These are phyloP conservation scores for Habrosyne pyritoides DNA, from an alignment of 2,888 invertebrate genomes.

Conservation along the genomic window DNA sequence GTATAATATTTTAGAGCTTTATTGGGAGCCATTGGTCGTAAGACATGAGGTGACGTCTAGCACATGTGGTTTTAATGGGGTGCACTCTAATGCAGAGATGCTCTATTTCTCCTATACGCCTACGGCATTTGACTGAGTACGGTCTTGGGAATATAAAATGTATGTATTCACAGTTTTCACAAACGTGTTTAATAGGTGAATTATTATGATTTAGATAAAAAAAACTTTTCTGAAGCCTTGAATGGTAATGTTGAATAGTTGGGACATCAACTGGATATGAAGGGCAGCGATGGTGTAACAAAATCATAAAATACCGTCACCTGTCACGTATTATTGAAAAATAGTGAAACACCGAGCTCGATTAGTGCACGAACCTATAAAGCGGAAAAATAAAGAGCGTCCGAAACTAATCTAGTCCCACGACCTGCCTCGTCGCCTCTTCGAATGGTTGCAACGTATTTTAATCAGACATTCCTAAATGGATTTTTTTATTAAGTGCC, in stretches of 20 bases:
- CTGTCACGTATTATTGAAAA: conserved; percentile 42
- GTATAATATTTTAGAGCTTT: too few species aligned
- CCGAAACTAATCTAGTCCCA: conserved; percentile 76
- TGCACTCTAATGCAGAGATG: conserved; percentile 72
- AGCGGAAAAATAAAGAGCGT: conserved; percentile 62
- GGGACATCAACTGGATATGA: background rate
- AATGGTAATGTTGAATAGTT: background rate
- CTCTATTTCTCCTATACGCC: conserved; percentile 56
- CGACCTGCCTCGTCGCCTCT: conserved; percentile 51
- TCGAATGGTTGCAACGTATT: conserved; percentile 57
- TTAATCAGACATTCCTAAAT: conserved; percentile 77
- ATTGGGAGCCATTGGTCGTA: conserved; percentile 46
- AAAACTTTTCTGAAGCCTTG: background rate
- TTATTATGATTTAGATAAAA: too few species aligned
- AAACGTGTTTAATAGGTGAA: background rate
- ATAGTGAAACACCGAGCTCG: conserved; percentile 46
- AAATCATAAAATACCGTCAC: conserved; percentile 23
- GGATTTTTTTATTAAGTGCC: conserved; percentile 58
- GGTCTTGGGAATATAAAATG: conserved; percentile 41
- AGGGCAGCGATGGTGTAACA: conserved; percentile 18
- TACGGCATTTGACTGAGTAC: conserved; percentile 54
- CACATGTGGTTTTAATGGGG: conserved; percentile 78
- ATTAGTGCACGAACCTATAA: conserved; percentile 54
- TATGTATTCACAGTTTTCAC: background rate
- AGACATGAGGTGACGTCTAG: conserved; percentile 61